These are phyloP conservation scores for Phalacrocorax pelagicus DNA, from an alignment of 2,113 vertebrate genomes.

Conservation along the genomic window DNA sequence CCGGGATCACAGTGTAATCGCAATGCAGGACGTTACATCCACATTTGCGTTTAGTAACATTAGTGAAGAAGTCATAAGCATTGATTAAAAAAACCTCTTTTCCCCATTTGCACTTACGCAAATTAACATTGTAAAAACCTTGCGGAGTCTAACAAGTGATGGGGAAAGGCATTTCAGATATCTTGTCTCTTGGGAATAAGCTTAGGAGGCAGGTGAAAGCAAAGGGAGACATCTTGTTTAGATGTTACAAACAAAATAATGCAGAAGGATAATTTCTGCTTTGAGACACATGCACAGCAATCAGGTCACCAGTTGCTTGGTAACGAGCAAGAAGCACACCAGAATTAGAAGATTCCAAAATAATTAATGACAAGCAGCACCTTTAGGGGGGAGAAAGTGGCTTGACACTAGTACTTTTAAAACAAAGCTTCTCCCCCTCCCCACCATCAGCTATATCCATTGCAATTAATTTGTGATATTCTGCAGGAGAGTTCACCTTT, in stretches of 20 bases:
- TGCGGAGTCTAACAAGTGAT: not conserved
- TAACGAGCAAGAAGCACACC: slow-evolving; percentile 44
- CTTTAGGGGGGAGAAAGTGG: slow-evolving; percentile 56
- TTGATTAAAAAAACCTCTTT: not conserved
- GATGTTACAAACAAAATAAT: not conserved
- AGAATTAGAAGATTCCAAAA: slow-evolving; percentile 47
- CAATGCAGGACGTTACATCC: not conserved
- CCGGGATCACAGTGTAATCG: not conserved
- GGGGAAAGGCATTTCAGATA: not conserved
- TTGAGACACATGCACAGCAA: slow-evolving; percentile 44
- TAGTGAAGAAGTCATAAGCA: not conserved
- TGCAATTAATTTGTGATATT: not conserved
- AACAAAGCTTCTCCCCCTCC: slow-evolving; percentile 2
- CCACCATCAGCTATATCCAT: not conserved
- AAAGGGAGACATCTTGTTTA: not conserved
- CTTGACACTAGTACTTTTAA: slow-evolving; percentile 19
- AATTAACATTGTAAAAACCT: not conserved
- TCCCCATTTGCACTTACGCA: not conserved
- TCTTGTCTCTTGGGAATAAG: not conserved
- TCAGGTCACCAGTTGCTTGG: slow-evolving; percentile 61
- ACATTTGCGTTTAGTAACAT: not conserved
- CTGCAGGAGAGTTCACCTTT: not conserved
- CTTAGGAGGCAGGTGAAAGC: not conserved
- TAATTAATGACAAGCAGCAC: slow-evolving; percentile 61
- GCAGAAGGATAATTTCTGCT: slow-evolving; percentile 24